Evolutionary conservation across 2,113 vertebrate genomes (phyloP), one percentile per base, ranked within the genome.

Genomic region (Bambusicola thoracicus): DNA sequence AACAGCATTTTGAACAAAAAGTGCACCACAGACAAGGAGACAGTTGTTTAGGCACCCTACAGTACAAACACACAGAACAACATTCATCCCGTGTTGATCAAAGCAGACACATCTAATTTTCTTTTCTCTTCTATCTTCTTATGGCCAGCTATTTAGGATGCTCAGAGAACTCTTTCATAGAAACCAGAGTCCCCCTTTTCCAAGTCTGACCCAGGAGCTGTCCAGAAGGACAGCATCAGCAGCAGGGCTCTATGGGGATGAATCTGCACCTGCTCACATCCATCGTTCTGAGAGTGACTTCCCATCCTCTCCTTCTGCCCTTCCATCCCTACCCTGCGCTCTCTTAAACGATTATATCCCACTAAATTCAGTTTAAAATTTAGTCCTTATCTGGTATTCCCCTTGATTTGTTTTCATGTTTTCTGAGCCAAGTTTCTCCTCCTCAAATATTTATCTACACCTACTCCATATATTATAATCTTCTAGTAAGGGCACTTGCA

Each of bases 351-450:
- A 44, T 40, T 62, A 82, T 84, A 36, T 0, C 4, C 4, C 36
- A 48, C 4, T 73, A 67, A 93, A 61, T 27, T 80, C 2, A 58
- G 13, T 34, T 27, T 58, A 67, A 90, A 86, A 81, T 1, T 0
- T 2, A 43, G 8, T 24, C 43, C 8, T 79, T 56, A 32, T 43
- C 29, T 73, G 48, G 8, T 51, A 30, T 49, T 44, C 10, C 24
- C 4, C 0, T 3, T 13, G 0, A 22, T 70, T 74, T 69, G 10
- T 2, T 53, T 91, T 89, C 48, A 7, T 10, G 5, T 13, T 34
- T 53, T n/a, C 61, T 32, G 22, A 87, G 41, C 8, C 24, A 41
- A 25, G 5, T 13, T 19, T 14, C 18, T 69, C 40, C n/a, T 80
- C 21, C 21, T 81, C 4, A 56, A 85, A 51, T 81, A 90, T 80